A percentile compares a stretch with the other conserved stretches of the same genome.
phyloP scores from a whole-genome alignment of 1,140 invertebrate species.

The Plectrocnemia conspersa region DNA sequence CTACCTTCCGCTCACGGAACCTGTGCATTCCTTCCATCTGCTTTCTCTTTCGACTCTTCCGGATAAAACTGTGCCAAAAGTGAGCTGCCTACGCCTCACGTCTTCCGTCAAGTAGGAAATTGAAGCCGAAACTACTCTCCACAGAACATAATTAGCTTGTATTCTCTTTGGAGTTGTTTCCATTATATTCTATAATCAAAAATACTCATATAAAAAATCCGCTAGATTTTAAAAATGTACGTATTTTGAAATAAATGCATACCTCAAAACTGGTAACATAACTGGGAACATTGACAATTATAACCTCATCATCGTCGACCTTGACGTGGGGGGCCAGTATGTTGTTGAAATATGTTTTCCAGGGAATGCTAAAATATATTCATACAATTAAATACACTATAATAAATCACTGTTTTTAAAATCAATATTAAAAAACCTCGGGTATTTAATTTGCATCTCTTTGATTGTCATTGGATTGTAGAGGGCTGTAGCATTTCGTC shows the following conservation, averaged over 20 bases:
- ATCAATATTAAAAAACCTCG: conserved; percentile 43
- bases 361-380: conserved; percentile 62
- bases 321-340: conserved; percentile 59
- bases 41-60: conserved; percentile 71
- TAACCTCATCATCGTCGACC: conserved; percentile 65
- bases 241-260: conserved; percentile 4
- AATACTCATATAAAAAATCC: neutral
- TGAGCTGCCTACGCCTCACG: conserved; percentile 64
- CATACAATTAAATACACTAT: no score
- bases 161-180: conserved; percentile 50
- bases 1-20: conserved; percentile 64
- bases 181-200: conserved; percentile 41
- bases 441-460: conserved; percentile 69
- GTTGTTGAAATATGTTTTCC: conserved; percentile 76
- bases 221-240: neutral
- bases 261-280: conserved; percentile 68
- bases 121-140: conserved; percentile 69
- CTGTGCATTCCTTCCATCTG: conserved; percentile 83
- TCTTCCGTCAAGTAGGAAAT: conserved; percentile 71
- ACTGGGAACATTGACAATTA: conserved; percentile 76
- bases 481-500: conserved; percentile 82
- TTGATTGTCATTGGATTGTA: conserved; percentile 86
- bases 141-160: conserved; percentile 77
- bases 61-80: conserved; percentile 68
- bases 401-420: conserved; percentile 1